These are phyloP conservation scores for Acropternis orthonyx DNA, from an alignment of 2,797 vertebrate species.

Conservation along the genomic window DNA sequence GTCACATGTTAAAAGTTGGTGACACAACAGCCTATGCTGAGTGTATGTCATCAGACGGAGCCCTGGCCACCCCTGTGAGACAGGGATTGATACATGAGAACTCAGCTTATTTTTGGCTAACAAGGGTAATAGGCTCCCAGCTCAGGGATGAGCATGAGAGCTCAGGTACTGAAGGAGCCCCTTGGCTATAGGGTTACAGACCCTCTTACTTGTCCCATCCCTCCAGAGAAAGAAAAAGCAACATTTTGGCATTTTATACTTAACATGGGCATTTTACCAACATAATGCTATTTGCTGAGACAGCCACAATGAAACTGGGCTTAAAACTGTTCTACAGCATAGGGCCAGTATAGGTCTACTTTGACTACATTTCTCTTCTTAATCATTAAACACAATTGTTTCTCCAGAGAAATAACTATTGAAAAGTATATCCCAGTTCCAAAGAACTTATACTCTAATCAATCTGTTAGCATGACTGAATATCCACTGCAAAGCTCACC, in stretches of 20 bases:
- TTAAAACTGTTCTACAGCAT: background rate
- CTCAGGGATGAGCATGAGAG: background rate
- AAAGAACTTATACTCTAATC: background rate
- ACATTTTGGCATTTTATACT: background rate
- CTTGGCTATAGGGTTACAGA: background rate
- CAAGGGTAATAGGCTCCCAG: background rate
- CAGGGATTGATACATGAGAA: background rate
- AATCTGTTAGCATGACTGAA: background rate
- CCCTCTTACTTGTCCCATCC: background rate
- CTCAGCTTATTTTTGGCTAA: background rate
- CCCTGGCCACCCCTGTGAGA: fast-evolving
- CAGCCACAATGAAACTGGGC: fast-evolving
- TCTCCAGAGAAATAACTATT: background rate
- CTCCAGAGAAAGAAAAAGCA: background rate
- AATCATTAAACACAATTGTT: background rate
- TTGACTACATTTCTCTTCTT: background rate
- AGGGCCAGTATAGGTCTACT: background rate
- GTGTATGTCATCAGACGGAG: fast-evolving
- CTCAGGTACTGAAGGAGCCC: background rate
- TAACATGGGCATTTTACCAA: background rate
- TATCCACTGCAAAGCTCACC: background rate
- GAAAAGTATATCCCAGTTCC: background rate
- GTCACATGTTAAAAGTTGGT: background rate
- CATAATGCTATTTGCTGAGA: background rate
- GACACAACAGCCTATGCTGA: background rate